Base-by-base conservation (phyloP, 2,888 invertebrate genomes). In the Ennomos fuscantarius region DNA sequence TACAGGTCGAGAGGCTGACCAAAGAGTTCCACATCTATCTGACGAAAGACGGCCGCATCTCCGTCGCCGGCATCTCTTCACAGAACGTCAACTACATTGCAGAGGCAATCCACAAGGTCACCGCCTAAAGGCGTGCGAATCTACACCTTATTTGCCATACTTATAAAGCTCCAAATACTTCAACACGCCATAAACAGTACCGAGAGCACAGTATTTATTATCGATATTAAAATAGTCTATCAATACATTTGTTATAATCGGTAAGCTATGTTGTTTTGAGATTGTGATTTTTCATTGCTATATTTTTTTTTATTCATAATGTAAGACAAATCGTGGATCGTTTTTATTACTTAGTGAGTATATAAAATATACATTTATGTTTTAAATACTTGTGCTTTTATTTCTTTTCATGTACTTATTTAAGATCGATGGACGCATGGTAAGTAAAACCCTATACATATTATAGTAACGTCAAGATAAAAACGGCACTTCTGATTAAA, bases 41-140 rank as follows among this genome's bases (percentile, higher is more conserved):
- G 68, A 99, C 99, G 0, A 98, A 98, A 86, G 99, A 99, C 87
- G 99, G 99, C 0, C 96, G 99, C 72, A 99, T 99, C 85, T 99
- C 99, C 3, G 97, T 99, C 92, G 99, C 99, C 54, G 99, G 99
- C 51, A 95, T 99, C 8, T 96, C 98, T 1, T 96, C 98, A 2
- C 96, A 96, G 82, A 99, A 99, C 90, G 99, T 99, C 0, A 95
- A 95, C 65, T 99, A 99, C 84, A 92, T 99, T 62, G 99, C 99
- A 1, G 94, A 97, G 65, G 98, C 97, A 58, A 98, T 99, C 71
- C 98, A 99, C 85, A 94, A 96, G 87, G 98, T 99, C 65, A 96
- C 98, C 10, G 96, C 97, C 72, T 96, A 94, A 93, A 70, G 63
- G 68, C 65, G 62, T 12, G 70, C 70, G 59, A 71, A 62, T 63